Conservation (phyloP, 2,113 vertebrate species). For the Hystrix cristata region DNA sequence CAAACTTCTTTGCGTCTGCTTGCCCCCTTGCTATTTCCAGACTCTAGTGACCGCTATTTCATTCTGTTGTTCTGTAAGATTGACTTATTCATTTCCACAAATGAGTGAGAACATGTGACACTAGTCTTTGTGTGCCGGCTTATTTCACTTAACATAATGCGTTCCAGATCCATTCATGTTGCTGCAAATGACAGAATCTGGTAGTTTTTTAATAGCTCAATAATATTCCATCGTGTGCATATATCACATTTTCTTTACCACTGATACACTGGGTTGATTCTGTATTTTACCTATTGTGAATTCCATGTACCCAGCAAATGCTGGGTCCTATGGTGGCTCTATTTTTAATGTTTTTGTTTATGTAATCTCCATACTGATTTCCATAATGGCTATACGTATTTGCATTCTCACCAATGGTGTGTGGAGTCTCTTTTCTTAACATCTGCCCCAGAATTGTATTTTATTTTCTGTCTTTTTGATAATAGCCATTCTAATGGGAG, state of each 20-base stretch:
- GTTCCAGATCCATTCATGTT: neutral
- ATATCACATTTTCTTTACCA: neutral
- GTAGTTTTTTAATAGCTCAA: neutral
- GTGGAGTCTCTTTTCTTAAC: neutral
- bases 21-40: neutral
- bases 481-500: neutral
- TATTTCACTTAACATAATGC: too few species aligned
- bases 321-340: neutral
- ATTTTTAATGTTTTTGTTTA: neutral
- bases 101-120: neutral
- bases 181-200: neutral
- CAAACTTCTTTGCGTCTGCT: neutral
- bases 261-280: neutral
- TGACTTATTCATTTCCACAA: neutral
- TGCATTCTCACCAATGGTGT: neutral
- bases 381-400: neutral
- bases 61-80: neutral
- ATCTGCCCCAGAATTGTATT: neutral
- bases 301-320: neutral
- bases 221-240: neutral
- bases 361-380: neutral
- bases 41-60: neutral
- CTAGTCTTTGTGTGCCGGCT: neutral
- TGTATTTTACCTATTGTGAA: neutral
- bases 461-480: neutral